Evolutionary conservation across 2,113 vertebrate species (phyloP).

Genomic region (Platichthys stellatus): DNA sequence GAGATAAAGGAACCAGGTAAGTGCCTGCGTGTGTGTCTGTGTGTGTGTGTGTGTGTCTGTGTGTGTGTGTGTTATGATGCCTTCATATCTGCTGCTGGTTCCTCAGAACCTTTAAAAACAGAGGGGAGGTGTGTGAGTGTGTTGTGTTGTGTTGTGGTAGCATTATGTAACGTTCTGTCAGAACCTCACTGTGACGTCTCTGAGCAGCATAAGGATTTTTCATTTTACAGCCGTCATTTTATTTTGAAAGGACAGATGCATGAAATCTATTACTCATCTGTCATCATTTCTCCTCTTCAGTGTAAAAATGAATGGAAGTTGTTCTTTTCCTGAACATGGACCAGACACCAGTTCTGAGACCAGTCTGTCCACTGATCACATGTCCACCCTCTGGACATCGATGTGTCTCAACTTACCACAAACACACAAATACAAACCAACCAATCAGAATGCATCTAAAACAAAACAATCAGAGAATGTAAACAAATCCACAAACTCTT

Average conservation of each 20-base stretch:
- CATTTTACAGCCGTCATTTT: conserved; percentile 3
- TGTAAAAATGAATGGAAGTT: too few species aligned
- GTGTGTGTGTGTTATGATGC: conserved; percentile 7
- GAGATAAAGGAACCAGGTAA: conserved; percentile 77
- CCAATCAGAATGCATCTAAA: too few species aligned
- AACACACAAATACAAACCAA: too few species aligned
- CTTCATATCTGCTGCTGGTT: conserved; percentile 14
- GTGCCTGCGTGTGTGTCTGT: conserved; percentile 9
- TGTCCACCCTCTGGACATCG: not conserved
- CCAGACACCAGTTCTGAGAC: too few species aligned
- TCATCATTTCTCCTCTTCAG: too few species aligned
- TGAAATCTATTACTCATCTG: not conserved
- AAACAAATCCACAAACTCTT: too few species aligned
- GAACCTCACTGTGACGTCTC: conserved; percentile 35
- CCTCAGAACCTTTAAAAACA: not conserved
- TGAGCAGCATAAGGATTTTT: too few species aligned
- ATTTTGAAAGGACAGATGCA: conserved; percentile 25
- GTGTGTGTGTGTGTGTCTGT: too few species aligned
- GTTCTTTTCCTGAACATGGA: too few species aligned
- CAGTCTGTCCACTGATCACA: not conserved
- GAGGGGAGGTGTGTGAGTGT: not conserved
- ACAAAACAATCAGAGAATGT: too few species aligned
- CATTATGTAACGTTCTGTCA: conserved; percentile 26
- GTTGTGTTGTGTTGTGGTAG: not conserved
- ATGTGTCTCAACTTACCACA: too few species aligned